Evolutionary conservation across 1,140 invertebrate species (phyloP), one percentile per base, ranked within the genome.

Genomic region (Anoplolepis gracilipes): DNA sequence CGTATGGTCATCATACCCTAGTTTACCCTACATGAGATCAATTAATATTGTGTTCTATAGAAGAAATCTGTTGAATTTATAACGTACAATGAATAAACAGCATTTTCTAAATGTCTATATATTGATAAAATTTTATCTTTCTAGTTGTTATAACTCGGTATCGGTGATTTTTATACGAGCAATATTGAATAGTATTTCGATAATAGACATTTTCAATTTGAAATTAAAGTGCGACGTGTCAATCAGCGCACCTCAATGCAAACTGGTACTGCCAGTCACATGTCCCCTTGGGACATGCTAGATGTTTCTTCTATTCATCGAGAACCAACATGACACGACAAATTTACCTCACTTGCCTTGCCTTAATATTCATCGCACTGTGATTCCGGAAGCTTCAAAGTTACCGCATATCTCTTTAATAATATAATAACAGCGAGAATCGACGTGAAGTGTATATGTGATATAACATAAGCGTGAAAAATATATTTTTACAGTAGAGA

Each of bases 181-280:
- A 61, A 16, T 46, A 59, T 46, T 46, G 67, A 82, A 73, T 72
- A 13, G 16, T 59, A 59, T 69, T 82, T 73, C 65, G 42, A 59
- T 59, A 61, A 59, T 59, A 61, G 67, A 73, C 53, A 72, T 73
- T 59, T 81, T 82, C 78, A 82, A 82, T 73, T 59, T 72, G 25
- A 59, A 73, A 61, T 73, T 59, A 82, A 82, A 82, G 39, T 59
- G 67, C 53, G 78, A 72, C 78, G 78, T 36, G 78, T 82, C 78
- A 82, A 72, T 82, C 78, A 73, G 33, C 67, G 78, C 25, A 33
- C 53, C 25, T 73, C 25, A 59, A 59, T 36, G 25, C 36, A 82
- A 82, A 82, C 78, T 73, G 78, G 67, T 72, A 82, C 36, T 82
- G 67, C 78, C 78, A 82, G 78, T 81, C 78, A 81, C 53, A 53